These are phyloP conservation scores for Carettochelys insculpta DNA, from an alignment of 2,113 vertebrate genomes.

Conservation along the genomic window DNA sequence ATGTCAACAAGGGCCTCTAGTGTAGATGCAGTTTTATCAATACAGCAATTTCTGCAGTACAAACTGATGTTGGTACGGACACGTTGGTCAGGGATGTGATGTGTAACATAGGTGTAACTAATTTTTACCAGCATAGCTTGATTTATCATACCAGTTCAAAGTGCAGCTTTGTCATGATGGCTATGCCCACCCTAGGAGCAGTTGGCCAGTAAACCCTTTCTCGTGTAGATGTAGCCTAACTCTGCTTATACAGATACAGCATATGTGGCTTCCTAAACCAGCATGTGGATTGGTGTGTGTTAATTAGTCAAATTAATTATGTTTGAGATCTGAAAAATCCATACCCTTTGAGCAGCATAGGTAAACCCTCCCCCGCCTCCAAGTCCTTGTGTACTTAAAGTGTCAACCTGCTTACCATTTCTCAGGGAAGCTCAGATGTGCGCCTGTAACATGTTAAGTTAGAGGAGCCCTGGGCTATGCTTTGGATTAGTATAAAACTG, in stretches of 20 bases:
- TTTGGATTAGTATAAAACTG: background rate
- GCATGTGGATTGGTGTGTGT: background rate
- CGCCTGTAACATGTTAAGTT: background rate
- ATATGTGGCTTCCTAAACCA: background rate
- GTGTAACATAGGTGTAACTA: background rate
- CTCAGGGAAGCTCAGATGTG: background rate
- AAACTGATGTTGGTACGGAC: background rate
- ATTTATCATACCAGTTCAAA: background rate
- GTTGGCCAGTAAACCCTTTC: background rate
- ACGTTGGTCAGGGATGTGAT: too few relatives aligned
- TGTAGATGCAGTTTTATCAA: background rate
- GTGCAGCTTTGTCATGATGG: background rate
- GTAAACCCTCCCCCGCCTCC: background rate
- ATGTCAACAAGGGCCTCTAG: background rate
- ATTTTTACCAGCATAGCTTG: background rate
- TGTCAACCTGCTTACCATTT: background rate
- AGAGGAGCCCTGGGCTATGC: background rate
- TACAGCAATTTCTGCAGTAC: background rate
- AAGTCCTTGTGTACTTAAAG: background rate
- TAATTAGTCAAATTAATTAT: background rate
- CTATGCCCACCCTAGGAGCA: background rate
- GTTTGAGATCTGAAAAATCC: background rate
- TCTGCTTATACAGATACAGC: background rate
- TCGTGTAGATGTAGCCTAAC: background rate
- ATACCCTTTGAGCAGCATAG: background rate